Evolutionary conservation across 1,140 invertebrate genomes (phyloP).

Genomic region (Adoxophyes honmai): DNA sequence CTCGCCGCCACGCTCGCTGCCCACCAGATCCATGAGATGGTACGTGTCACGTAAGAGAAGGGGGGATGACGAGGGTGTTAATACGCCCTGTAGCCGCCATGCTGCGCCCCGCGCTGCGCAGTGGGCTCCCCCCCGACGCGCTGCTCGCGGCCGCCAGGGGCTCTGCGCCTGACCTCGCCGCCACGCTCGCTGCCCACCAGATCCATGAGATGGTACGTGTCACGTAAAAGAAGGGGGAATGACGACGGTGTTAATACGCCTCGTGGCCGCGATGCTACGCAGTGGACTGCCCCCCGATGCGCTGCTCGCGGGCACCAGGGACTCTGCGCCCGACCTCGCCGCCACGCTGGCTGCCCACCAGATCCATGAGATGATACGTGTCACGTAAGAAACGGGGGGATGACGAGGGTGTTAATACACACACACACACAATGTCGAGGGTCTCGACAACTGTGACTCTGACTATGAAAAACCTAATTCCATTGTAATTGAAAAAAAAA

Average conservation of each 20-base stretch:
- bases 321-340: background rate
- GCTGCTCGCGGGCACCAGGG: no score
- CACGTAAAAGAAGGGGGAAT: slow-evolving; percentile 56
- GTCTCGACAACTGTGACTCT: no score
- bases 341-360: slow-evolving; percentile 64
- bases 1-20: slow-evolving; percentile 27
- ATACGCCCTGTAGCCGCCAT: slow-evolving; percentile 65
- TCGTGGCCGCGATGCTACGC: no score
- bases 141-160: slow-evolving; percentile 89
- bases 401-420: no score
- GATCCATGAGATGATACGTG: slow-evolving; percentile 84
- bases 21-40: slow-evolving; percentile 84
- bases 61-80: no score
- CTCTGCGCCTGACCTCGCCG: slow-evolving; percentile 86
- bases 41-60: slow-evolving; percentile 71
- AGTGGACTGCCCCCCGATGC: slow-evolving; percentile 68
- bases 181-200: slow-evolving; percentile 79
- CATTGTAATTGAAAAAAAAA: no score
- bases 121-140: slow-evolving; percentile 81
- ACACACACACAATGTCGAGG: no score
- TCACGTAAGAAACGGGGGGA: slow-evolving; percentile 53
- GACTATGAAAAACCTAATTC: no score
- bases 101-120: slow-evolving; percentile 76
- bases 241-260: no score
- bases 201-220: slow-evolving; percentile 84